Conservation (phyloP, 2,888 invertebrate species). For the Meloe dianella region DNA sequence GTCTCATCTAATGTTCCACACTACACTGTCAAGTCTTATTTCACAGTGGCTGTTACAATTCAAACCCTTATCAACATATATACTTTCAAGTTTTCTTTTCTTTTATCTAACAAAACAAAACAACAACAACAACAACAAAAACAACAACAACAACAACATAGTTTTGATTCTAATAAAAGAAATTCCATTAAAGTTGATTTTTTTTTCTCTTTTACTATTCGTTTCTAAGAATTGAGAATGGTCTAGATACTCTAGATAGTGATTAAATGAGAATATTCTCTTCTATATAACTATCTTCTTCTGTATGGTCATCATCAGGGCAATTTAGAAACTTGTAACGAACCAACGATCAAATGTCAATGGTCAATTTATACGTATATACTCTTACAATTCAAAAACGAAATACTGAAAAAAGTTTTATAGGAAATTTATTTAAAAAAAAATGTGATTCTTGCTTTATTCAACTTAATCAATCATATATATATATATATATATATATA, state of each 20-base stretch:
- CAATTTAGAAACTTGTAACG: constrained; percentile 54
- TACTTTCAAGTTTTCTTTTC: constrained; percentile 17
- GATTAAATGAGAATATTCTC: constrained; percentile 47
- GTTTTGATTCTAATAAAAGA: constrained; percentile 18
- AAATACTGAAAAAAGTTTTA: constrained; percentile 19
- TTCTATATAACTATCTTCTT: constrained; percentile 32
- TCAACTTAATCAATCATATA: too few relatives aligned
- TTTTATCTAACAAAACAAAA: constrained; percentile 20
- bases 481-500: too few relatives aligned
- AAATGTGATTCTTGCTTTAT: not conserved
- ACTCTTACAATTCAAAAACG: constrained; percentile 39
- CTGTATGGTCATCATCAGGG: constrained; percentile 48
- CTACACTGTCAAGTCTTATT: constrained; percentile 35
- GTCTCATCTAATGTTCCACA: constrained; percentile 43
- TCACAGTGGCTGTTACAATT: constrained; percentile 32
- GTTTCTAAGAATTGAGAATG: constrained; percentile 43
- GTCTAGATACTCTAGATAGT: too few relatives aligned
- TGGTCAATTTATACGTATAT: constrained; percentile 53
- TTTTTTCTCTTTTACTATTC: constrained; percentile 32
- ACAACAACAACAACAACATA: too few relatives aligned
- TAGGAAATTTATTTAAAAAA: constrained; percentile 21
- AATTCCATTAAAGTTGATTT: too few relatives aligned
- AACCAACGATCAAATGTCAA: constrained; percentile 52
- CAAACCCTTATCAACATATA: constrained; percentile 35
- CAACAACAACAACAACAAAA: too few relatives aligned